Base-by-base conservation (phyloP, 1,140 invertebrate genomes). In the Drosophila willistoni region DNA sequence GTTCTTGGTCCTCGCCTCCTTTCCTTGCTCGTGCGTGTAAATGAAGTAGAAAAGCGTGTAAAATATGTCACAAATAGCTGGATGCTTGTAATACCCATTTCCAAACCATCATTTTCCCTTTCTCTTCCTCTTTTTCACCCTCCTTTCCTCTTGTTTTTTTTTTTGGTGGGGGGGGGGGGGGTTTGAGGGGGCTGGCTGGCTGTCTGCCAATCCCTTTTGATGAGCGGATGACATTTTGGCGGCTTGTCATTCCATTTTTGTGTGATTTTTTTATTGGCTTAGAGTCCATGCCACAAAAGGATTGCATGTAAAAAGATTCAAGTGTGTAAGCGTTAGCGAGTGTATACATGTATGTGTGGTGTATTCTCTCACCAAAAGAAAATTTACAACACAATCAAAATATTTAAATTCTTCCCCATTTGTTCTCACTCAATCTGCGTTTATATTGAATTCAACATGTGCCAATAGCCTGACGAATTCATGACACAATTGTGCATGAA, bases 41-140 rank as follows among this genome's bases (percentile, higher is more conserved):
- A 77, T 78, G 83, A 79, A 77, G 77, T 73, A 73, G 76, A 70
- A 70, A 67, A 71, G 83, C 83, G 84, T 80, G 73, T 77, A 87
- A 87, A 86, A 87, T 87, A 89, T 87, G 84, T 80, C 84, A 57
- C 83, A 89, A 87, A 89, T 74, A 79, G 83, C 83, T 80, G 72
- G 64, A 70, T 71, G 64, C 68, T 68, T 64, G 64, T 51, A 65
- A 66, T 66, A 77, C 64, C 64, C 66, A 76, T 62, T 73, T 68
- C 55, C 22, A 72, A 19, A 19, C 39, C 56, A 62, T 73, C 64
- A 64, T 41, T 66, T 71, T 44, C 10, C 44, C 36, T 7, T 56
- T 55, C 22, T 39, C 6, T 36, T 36, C 63, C 39, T 39, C 9
- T 62, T 54, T 34, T 63, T 51, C 61, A 39, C 25, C 47, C n/a